A percentile compares a stretch with the other conserved stretches of the same genome.
These are phyloP conservation scores for Centropristis striata DNA, from an alignment of 2,113 vertebrate genomes.

Conservation along the genomic window DNA sequence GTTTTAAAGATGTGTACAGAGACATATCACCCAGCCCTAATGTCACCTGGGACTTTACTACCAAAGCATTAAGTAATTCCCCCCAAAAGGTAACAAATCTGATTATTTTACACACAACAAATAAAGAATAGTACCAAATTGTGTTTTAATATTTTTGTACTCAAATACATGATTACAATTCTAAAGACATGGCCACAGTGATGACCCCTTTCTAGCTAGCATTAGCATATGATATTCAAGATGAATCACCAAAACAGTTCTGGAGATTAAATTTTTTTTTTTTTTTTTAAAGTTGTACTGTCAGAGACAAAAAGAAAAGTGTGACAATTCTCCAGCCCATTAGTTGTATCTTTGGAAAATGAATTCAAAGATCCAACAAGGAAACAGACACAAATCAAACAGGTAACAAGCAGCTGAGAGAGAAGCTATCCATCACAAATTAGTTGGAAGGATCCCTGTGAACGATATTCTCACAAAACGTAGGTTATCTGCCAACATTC, in stretches of 20 bases:
- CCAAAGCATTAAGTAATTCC: background rate
- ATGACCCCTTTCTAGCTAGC: background rate
- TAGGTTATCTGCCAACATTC: background rate
- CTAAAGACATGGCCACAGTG: background rate
- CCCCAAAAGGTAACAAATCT: background rate
- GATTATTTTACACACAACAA: background rate
- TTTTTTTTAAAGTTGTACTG: too few species aligned
- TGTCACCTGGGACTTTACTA: background rate
- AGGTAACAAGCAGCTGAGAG: background rate
- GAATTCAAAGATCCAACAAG: slow-evolving; percentile 2
- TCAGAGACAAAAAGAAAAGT: background rate
- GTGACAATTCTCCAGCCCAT: slow-evolving; percentile 3
- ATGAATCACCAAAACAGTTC: background rate
- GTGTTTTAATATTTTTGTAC: background rate
- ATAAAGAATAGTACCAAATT: slow-evolving; percentile 3
- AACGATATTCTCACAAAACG: slow-evolving; percentile 1
- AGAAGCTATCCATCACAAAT: slow-evolving; percentile 36
- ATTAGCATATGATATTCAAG: background rate
- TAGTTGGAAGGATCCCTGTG: slow-evolving; percentile 7
- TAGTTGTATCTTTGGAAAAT: slow-evolving; percentile 16
- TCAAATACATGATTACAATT: slow-evolving; percentile 2
- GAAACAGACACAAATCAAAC: slow-evolving; percentile 40
- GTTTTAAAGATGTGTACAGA: too few species aligned
- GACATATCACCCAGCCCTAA: too few species aligned
- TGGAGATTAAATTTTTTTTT: background rate